Conservation (phyloP, 2,113 vertebrate genomes). For the Odobenus rosmarus region DNA sequence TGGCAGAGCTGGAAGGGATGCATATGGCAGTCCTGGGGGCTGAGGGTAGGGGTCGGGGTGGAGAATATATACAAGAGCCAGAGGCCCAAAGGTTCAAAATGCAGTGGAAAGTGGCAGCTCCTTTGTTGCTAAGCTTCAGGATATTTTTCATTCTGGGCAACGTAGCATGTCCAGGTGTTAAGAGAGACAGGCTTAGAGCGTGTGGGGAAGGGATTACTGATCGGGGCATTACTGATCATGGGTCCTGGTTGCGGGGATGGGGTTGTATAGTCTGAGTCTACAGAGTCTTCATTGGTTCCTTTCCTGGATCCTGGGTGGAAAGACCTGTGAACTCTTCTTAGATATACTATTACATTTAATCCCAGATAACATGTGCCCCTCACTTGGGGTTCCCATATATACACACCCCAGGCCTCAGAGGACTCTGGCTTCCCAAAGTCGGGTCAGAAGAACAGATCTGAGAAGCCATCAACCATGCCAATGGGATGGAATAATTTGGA, state of each 20-base stretch:
- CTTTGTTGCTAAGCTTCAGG: not conserved
- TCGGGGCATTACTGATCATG: not conserved
- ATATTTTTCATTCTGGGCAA: not conserved
- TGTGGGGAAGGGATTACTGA: not conserved
- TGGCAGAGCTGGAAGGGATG: not conserved
- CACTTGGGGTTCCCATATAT: not conserved
- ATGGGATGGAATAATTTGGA: not conserved
- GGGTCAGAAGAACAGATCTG: not conserved
- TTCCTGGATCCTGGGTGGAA: not conserved
- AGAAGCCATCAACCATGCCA: not conserved
- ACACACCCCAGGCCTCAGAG: not conserved
- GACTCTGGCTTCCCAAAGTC: conserved; percentile 15
- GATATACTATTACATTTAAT: not conserved
- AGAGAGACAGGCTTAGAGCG: not conserved
- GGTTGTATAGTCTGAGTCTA: not conserved
- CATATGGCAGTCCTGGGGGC: not conserved
- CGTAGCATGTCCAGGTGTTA: not conserved
- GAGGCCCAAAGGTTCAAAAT: not conserved
- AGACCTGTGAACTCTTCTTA: not conserved
- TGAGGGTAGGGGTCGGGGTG: not conserved
- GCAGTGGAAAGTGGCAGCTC: not conserved
- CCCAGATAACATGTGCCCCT: not conserved
- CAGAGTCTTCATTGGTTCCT: not conserved
- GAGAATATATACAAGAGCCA: not conserved
- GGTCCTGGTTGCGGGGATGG: fast-evolving